A percentile compares a stretch with the other conserved stretches of the same genome.
Conservation (phyloP, 2,797 vertebrate genomes). For the Anabacerthia variegaticeps region DNA sequence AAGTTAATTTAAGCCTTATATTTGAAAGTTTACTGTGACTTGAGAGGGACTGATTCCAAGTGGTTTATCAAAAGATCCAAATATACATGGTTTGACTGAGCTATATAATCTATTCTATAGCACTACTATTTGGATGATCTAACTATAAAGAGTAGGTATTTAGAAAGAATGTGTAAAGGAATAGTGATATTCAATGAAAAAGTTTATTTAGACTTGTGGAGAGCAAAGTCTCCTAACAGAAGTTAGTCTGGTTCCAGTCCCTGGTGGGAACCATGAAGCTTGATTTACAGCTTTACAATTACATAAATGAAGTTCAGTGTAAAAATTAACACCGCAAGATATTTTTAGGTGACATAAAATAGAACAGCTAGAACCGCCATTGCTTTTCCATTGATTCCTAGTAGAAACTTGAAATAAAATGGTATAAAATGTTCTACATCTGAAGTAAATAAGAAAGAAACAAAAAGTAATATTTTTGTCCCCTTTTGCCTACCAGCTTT, state of each 20-base stretch:
- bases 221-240: background rate
- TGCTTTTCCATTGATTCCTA: background rate
- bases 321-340: background rate
- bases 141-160: background rate
- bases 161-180: background rate
- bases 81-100: background rate
- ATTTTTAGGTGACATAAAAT: background rate
- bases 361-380: background rate
- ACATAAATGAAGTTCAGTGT: background rate
- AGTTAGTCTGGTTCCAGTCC: background rate
- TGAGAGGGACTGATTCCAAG: background rate
- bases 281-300: background rate
- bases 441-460: background rate
- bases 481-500: background rate
- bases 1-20: constrained; percentile 9
- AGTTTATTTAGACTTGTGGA: background rate
- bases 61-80: background rate
- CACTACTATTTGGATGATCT: background rate
- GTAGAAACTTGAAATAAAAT: background rate
- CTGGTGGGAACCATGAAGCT: background rate
- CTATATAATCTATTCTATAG: background rate
- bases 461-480: background rate
- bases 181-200: background rate
- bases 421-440: background rate
- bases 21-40: constrained; percentile 2